These are phyloP conservation scores for Xestia c-nigrum DNA, from an alignment of 2,888 invertebrate species.

Conservation along the genomic window DNA sequence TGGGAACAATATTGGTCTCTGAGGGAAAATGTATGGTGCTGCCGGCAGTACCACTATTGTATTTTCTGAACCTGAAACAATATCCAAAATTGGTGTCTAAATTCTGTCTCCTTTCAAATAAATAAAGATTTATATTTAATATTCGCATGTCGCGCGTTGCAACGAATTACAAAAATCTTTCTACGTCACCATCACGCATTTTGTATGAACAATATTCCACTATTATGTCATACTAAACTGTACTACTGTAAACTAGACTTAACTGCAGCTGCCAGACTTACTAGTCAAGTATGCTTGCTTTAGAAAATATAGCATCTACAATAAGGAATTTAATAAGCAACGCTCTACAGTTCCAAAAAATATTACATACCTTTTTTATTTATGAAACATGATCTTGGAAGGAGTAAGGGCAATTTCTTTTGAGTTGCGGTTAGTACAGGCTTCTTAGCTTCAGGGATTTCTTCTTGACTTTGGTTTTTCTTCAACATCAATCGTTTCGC, in stretches of 20 bases:
- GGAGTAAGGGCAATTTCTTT: constrained; percentile 78
- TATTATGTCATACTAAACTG: neutral
- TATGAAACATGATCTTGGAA: constrained; percentile 76
- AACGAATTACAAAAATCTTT: neutral
- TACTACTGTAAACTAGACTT: neutral
- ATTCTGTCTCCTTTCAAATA: neutral
- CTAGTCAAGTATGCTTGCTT: neutral
- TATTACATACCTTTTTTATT: constrained; percentile 79
- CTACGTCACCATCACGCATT: neutral
- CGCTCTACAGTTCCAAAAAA: neutral
- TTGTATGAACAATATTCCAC: neutral
- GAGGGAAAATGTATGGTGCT: constrained; percentile 86
- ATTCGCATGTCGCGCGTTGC: neutral
- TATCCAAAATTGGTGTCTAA: neutral
- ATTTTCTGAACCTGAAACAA: constrained; percentile 83
- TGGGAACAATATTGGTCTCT: constrained; percentile 84
- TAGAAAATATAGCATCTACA: neutral
- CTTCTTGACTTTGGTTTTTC: constrained; percentile 73
- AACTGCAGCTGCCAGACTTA: neutral
- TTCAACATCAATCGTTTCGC: constrained; percentile 78
- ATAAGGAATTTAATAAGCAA: neutral
- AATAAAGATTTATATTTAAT: neutral
- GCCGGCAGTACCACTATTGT: constrained; percentile 86
- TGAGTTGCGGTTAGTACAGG: constrained; percentile 49
- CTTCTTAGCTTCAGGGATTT: constrained; percentile 60